Percentiles rank a stretch among this genome's conserved stretches.
Evolutionary conservation across 2,113 vertebrate species (phyloP).

Genomic region (Phalacrocorax brasilianus): DNA sequence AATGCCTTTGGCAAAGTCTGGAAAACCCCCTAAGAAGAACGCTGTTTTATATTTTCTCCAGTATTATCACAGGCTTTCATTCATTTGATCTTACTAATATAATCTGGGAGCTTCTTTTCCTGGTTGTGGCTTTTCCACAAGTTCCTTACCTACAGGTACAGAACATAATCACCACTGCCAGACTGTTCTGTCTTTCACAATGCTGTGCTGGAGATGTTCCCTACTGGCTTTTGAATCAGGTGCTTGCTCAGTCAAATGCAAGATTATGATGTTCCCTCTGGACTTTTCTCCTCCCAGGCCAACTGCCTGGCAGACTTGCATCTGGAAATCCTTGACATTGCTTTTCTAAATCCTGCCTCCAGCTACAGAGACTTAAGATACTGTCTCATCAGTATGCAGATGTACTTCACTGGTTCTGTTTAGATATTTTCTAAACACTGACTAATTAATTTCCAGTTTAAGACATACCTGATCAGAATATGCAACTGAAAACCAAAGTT

Average conservation of each 20-base stretch:
- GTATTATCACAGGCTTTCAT: not conserved
- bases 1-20: not conserved
- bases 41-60: not conserved
- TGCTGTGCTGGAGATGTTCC: not conserved
- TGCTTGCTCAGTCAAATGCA: not conserved
- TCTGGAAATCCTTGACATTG: conserved; percentile 33
- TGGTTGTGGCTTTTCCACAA: not conserved
- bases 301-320: conserved; percentile 13
- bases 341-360: conserved; percentile 50
- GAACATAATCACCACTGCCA: not conserved
- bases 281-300: not conserved
- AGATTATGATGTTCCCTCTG: not conserved
- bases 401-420: conserved; percentile 7
- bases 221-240: conserved; percentile 11
- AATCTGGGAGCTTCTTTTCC: not conserved
- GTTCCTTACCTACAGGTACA: not conserved
- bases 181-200: not conserved
- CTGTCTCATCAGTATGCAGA: conserved; percentile 30
- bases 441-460: conserved; percentile 59
- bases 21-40: not conserved
- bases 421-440: conserved; percentile 29
- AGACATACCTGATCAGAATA: conserved; percentile 27
- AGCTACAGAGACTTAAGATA: conserved; percentile 10
- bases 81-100: not conserved
- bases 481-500: not conserved